Percentiles rank a stretch among this genome's conserved stretches.
phyloP scores from a whole-genome alignment of 1,140 invertebrate species.

The Potamilus streckersoni region DNA sequence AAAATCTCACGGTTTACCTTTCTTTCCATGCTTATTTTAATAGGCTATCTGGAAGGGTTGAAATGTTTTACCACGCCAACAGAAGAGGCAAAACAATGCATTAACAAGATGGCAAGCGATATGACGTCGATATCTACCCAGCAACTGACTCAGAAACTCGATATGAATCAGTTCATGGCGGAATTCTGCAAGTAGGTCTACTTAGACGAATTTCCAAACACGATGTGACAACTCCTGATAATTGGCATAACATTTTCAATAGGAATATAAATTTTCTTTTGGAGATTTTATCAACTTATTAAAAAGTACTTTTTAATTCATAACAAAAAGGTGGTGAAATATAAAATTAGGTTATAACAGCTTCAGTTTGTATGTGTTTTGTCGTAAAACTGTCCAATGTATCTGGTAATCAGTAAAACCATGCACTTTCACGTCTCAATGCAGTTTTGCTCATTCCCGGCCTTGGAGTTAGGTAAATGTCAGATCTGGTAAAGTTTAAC shows the following conservation, averaged over 20 bases:
- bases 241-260: not conserved
- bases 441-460: too few species aligned
- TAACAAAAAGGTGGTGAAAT: not conserved
- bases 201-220: not conserved
- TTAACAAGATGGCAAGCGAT: constrained; percentile 25
- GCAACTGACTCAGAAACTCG: constrained; percentile 26
- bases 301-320: not conserved
- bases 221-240: not conserved
- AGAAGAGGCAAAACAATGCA: constrained; percentile 13
- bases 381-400: too few species aligned
- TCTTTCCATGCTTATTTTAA: not conserved
- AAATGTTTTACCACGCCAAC: constrained; percentile 19
- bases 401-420: too few species aligned
- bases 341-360: not conserved
- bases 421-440: too few species aligned
- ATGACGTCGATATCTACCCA: constrained; percentile 25
- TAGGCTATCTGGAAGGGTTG: constrained; percentile 21
- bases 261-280: not conserved
- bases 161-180: constrained; percentile 21
- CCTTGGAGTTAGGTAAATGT: too few species aligned
- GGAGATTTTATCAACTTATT: not conserved
- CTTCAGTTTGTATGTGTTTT: too few species aligned
- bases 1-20: not conserved
- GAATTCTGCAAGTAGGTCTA: constrained; percentile 24
- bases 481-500: too few species aligned